Base-by-base conservation (phyloP, 2,113 vertebrate species). In the Strigops habroptila region DNA sequence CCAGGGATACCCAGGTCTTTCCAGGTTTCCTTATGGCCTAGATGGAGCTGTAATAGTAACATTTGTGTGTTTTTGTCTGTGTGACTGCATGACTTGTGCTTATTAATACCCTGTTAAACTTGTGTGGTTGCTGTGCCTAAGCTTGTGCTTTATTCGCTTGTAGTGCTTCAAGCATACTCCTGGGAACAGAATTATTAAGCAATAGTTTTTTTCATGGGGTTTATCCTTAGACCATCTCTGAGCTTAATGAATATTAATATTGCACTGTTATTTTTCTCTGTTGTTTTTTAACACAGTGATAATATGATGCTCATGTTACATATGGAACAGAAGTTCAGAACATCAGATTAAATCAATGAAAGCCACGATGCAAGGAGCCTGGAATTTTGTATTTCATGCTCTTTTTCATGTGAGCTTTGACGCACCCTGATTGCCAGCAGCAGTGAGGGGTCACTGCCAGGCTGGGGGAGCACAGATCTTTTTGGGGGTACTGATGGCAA, bases 401-500 rank as follows among this genome's bases (percentile, higher is more conserved):
- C 18, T 48, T 86, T 64, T 12, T 49, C 5, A 4, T 39, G 37
- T 15, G 15, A 21, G 27, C 30, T 35, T 11, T 41, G 57, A 49
- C 1, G 7, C 7, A 22, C 18, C 7, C 17, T 48, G 41, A 30
- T 2, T 23, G 24, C 13, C 3, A 4, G 14, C 57, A 87, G 60
- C 60, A 95, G 64, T 15, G 41, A 55, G 44, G 7, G 30, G 16
- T 6, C 11, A 5, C 14, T 9, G 55, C 19, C 23, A 46, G 39
- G 14, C 48, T 23, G 12, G 19, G 8, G 31, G 10, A 62, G 14
- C 33, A n/a, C 14, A 37, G 46, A 15, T 59, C 7, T 44, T 12
- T 25, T 15, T 41, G 17, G 1, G 0, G 0, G 4, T 22, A 22
- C 9, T 73, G 18, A 3, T 0, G 0, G 10, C 43, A 25, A 22